Evolutionary conservation across 2,888 invertebrate species (phyloP).

Genomic region (Empis livida): DNA sequence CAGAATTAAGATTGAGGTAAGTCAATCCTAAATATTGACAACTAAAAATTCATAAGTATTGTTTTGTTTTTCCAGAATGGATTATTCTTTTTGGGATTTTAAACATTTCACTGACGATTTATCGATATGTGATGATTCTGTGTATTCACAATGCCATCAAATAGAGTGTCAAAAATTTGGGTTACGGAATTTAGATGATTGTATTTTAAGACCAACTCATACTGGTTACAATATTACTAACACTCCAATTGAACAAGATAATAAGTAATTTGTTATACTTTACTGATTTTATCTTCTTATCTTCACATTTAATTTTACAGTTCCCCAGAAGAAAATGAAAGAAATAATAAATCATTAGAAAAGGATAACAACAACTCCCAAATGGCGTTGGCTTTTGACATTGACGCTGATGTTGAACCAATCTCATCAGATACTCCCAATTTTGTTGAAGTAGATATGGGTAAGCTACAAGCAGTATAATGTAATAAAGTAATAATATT

Average conservation of each 20-base stretch:
- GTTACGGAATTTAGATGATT: slow-evolving; percentile 17
- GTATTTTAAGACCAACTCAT: slow-evolving; percentile 25
- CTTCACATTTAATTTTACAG: background rate
- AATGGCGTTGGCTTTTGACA: slow-evolving; percentile 47
- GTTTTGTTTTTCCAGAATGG: slow-evolving; percentile 13
- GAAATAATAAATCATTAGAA: slow-evolving; percentile 6
- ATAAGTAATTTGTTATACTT: slow-evolving; percentile 9
- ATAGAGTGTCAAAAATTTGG: slow-evolving; percentile 18
- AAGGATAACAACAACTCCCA: slow-evolving; percentile 38
- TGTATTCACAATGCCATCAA: slow-evolving; percentile 10
- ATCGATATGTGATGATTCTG: slow-evolving; percentile 18
- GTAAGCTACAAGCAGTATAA: slow-evolving; percentile 10
- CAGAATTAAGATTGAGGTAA: slow-evolving; percentile 24
- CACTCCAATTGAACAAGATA: slow-evolving; percentile 24
- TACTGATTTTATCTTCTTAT: background rate
- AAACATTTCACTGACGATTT: slow-evolving; percentile 12
- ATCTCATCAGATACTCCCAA: slow-evolving; percentile 36
- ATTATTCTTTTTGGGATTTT: slow-evolving; percentile 26
- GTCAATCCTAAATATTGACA: background rate
- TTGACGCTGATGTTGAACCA: slow-evolving; percentile 49
- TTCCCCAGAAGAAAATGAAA: slow-evolving; percentile 10
- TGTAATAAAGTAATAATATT: too few relatives aligned
- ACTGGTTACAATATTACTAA: slow-evolving; percentile 30
- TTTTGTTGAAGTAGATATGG: slow-evolving; percentile 34
- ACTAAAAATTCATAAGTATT: too few relatives aligned